Conservation (phyloP, 2,797 vertebrate genomes). For the Lepus townsendii region DNA sequence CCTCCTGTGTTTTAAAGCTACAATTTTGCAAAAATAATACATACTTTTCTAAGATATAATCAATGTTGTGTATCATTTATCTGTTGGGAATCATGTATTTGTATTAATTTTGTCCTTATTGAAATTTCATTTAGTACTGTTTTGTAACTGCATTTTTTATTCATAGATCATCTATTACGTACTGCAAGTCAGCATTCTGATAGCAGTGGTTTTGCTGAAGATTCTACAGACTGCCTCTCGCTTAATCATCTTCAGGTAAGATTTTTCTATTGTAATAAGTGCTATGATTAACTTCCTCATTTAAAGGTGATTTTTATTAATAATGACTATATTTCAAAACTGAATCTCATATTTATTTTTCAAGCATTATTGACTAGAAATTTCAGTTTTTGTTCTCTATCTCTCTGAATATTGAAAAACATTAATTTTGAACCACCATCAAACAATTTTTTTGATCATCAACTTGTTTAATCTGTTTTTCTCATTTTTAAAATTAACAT, state of each 20-base stretch:
- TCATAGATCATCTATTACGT: slow-evolving; percentile 92
- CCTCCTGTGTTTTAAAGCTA: not conserved
- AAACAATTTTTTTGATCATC: slow-evolving; percentile 50
- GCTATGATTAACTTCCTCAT: not conserved
- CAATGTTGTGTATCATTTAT: not conserved
- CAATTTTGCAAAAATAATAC: not conserved
- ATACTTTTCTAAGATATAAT: slow-evolving; percentile 16
- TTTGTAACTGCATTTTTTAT: not conserved
- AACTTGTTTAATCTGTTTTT: not conserved
- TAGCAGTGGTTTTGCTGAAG: slow-evolving; percentile 98
- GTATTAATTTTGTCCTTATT: not conserved
- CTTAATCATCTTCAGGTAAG: slow-evolving; percentile 93
- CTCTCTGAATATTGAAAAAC: slow-evolving; percentile 42
- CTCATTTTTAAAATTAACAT: slow-evolving; percentile 22
- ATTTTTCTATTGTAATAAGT: not conserved
- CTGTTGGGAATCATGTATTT: not conserved
- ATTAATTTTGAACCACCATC: slow-evolving; percentile 43
- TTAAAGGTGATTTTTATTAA: not conserved
- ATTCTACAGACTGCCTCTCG: slow-evolving; percentile 91
- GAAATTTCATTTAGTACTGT: not conserved
- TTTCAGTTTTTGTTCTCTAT: slow-evolving; percentile 63
- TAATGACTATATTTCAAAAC: slow-evolving; percentile 38
- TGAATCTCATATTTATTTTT: slow-evolving; percentile 31
- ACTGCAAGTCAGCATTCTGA: slow-evolving; percentile 97
- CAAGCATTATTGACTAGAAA: not conserved